A percentile compares a stretch with the other conserved stretches of the same genome.
Conservation (phyloP, 1,140 invertebrate genomes). For the Achatina immaculata region DNA sequence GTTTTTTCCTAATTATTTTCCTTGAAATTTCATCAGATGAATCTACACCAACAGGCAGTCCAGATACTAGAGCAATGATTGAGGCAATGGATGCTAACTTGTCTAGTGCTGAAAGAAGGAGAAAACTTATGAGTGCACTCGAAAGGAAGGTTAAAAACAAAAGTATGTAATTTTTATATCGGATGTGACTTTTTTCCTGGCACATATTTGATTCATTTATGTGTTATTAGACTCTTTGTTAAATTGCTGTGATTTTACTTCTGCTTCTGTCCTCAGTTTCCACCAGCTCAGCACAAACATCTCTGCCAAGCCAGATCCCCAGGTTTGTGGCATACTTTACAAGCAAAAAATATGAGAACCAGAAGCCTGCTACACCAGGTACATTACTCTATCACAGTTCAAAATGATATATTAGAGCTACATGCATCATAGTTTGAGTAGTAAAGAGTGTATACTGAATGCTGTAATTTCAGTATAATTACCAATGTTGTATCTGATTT, state of each 20-base stretch:
- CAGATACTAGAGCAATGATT: constrained; percentile 53
- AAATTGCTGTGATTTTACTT: no score
- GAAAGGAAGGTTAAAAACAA: constrained; percentile 58
- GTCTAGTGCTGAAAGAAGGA: constrained; percentile 54
- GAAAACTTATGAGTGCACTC: constrained; percentile 52
- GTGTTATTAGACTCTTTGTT: no score
- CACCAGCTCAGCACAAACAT: constrained; percentile 10
- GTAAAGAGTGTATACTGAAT: no score
- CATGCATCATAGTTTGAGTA: no score
- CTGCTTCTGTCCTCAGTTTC: background rate
- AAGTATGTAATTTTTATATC: no score
- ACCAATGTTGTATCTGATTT: no score
- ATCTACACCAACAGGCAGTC: constrained; percentile 35
- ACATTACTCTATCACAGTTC: no score
- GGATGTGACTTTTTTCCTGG: no score
- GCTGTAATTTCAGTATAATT: no score
- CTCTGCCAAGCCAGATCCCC: constrained; percentile 55
- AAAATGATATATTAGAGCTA: no score
- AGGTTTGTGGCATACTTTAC: constrained; percentile 60
- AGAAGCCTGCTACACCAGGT: constrained; percentile 63
- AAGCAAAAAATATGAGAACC: constrained; percentile 51
- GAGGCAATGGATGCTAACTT: constrained; percentile 53
- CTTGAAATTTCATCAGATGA: background rate
- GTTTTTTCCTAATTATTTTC: no score
- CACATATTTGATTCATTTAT: background rate